Evolutionary conservation across 2,888 invertebrate genomes (phyloP).

Genomic region (Alentia gelatinosa): DNA sequence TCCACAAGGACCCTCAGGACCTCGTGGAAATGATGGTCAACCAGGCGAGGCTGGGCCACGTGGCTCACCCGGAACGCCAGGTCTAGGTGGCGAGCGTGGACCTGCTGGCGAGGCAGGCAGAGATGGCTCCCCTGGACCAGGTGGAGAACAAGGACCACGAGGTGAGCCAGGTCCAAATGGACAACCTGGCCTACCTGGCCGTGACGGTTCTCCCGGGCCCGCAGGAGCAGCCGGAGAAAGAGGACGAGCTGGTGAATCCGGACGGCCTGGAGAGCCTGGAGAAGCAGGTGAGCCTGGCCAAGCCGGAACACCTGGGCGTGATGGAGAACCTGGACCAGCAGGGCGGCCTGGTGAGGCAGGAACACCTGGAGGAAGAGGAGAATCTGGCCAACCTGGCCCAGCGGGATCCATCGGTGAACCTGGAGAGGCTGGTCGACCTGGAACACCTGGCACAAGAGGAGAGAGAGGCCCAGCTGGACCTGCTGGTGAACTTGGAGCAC

Average conservation of each 20-base stretch:
- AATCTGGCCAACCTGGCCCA: conserved; percentile 54
- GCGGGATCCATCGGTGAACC: conserved; percentile 57
- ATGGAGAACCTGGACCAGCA: conserved; percentile 56
- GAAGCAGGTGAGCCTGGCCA: conserved; percentile 79
- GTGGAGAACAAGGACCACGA: conserved; percentile 60
- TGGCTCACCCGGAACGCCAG: conserved; percentile 58
- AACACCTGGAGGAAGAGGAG: conserved; percentile 42
- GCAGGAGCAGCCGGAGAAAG: conserved; percentile 58
- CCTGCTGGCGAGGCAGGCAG: conserved; percentile 56
- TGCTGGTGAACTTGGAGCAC: conserved; percentile 64
- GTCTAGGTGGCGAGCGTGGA: conserved; percentile 57
- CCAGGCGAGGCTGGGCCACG: conserved; percentile 55
- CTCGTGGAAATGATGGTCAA: conserved; percentile 17
- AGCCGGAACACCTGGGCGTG: conserved; percentile 58
- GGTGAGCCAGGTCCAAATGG: conserved; percentile 54
- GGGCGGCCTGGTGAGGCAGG: conserved; percentile 61
- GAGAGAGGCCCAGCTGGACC: conserved; percentile 67
- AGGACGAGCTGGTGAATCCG: conserved; percentile 76
- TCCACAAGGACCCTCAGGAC: conserved; percentile 51
- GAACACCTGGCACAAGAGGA: conserved; percentile 52
- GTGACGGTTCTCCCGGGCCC: conserved; percentile 34
- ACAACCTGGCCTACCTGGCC: conserved; percentile 61
- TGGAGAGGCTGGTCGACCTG: conserved; percentile 52
- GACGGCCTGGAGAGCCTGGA: conserved; percentile 87
- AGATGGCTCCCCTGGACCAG: conserved; percentile 57